These are phyloP conservation scores for Pogonognathellus flavescens DNA, from an alignment of 1,140 invertebrate genomes.

Conservation along the genomic window DNA sequence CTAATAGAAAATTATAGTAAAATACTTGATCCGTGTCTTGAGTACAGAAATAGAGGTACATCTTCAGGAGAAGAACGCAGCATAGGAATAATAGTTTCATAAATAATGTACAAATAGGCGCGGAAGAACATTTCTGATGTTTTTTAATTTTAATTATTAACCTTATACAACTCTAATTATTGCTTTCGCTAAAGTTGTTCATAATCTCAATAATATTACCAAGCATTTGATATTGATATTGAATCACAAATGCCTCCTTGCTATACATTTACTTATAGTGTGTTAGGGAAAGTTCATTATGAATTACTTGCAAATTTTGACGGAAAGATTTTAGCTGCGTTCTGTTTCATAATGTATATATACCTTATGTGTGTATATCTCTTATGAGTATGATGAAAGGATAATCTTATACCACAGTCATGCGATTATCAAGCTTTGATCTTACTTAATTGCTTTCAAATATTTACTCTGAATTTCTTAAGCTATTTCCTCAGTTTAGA, in stretches of 20 bases:
- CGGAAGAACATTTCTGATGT: too few relatives aligned
- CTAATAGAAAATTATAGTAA: too few relatives aligned
- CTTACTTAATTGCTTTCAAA: slow-evolving; percentile 47
- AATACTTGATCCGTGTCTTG: too few relatives aligned
- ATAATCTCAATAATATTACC: too few relatives aligned
- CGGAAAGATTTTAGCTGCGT: background rate
- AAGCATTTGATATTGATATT: too few relatives aligned
- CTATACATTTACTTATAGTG: background rate
- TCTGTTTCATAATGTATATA: background rate
- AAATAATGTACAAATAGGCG: too few relatives aligned
- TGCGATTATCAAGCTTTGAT: slow-evolving; percentile 19
- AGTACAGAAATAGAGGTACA: too few relatives aligned
- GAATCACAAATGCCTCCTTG: background rate
- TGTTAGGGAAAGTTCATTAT: background rate
- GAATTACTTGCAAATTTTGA: background rate
- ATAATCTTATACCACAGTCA: background rate
- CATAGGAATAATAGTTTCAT: too few relatives aligned
- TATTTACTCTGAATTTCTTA: slow-evolving; percentile 23
- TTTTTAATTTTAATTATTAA: too few relatives aligned
- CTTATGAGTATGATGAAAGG: background rate
- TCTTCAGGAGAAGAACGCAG: too few relatives aligned
- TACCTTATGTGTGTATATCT: background rate
- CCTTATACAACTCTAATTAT: too few relatives aligned
- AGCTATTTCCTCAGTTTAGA: slow-evolving; percentile 28
- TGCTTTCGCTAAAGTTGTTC: too few relatives aligned